These are phyloP conservation scores for Graptemys geographica DNA, from an alignment of 2,797 vertebrate species.

Conservation along the genomic window DNA sequence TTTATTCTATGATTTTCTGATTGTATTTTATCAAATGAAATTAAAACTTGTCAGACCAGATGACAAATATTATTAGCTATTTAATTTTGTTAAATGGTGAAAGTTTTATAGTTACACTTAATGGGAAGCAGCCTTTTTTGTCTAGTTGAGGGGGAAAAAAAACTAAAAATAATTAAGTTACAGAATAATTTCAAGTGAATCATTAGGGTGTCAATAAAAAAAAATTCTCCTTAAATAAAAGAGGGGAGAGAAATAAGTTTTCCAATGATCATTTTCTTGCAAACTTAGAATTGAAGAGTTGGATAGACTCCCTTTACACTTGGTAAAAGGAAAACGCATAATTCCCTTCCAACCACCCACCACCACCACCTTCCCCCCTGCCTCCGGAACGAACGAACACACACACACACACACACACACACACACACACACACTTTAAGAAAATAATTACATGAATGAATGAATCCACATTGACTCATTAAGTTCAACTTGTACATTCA, in stretches of 20 bases:
- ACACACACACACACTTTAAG: conserved; percentile 54
- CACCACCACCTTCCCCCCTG: not conserved
- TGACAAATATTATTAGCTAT: not conserved
- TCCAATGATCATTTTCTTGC: conserved; percentile 32
- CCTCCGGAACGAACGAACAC: conserved; percentile 49
- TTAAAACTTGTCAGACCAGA: not conserved
- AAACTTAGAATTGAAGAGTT: not conserved
- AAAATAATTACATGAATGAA: conserved; percentile 40
- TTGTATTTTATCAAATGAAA: not conserved
- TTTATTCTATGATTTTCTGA: conserved; percentile 33
- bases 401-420: conserved; percentile 55
- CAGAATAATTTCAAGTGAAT: not conserved
- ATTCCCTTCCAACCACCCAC: conserved; percentile 3
- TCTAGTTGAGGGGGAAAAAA: not conserved
- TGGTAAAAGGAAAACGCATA: conserved; percentile 23
- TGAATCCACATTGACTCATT: conserved; percentile 32
- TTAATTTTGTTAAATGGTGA: conserved; percentile 8
- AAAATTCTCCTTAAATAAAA: not conserved
- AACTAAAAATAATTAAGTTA: not conserved
- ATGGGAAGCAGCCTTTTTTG: not conserved
- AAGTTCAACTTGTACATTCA: not conserved
- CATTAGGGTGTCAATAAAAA: not conserved
- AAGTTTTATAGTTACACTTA: conserved; percentile 20
- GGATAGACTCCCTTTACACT: not conserved
- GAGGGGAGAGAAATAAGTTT: not conserved